Evolutionary conservation across 2,113 vertebrate species (phyloP).

Genomic region (Periophthalmodon schlosseri): DNA sequence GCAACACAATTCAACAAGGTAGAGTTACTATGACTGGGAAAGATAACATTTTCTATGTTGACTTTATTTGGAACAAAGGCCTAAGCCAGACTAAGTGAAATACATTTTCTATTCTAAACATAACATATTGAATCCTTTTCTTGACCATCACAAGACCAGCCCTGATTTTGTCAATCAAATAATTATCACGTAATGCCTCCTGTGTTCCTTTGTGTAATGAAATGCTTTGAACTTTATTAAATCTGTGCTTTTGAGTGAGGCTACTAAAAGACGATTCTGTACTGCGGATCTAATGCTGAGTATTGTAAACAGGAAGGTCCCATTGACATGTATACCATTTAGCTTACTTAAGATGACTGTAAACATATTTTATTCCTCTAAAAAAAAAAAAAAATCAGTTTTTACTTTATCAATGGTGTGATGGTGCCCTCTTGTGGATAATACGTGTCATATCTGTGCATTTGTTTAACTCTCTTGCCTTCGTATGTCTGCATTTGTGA

Average conservation of each 20-base stretch:
- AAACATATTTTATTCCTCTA: too few species aligned
- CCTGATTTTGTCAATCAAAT: background rate
- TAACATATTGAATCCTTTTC: too few species aligned
- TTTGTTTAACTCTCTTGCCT: constrained; percentile 18
- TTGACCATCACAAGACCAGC: constrained; percentile 1
- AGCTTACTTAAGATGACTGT: too few species aligned
- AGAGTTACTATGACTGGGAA: too few species aligned
- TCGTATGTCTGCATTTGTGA: constrained; percentile 21
- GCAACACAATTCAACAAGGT: too few species aligned
- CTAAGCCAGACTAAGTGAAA: too few species aligned
- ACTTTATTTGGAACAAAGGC: too few species aligned
- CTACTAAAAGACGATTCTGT: background rate
- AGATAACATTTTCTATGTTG: too few species aligned
- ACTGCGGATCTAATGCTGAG: background rate
- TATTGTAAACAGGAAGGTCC: too few species aligned
- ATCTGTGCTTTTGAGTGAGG: background rate
- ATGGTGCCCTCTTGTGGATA: constrained; percentile 56
- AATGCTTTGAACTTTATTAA: background rate
- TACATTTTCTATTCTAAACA: too few species aligned
- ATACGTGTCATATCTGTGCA: constrained; percentile 19
- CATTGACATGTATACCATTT: too few species aligned
- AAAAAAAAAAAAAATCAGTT: too few species aligned
- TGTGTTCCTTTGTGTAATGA: background rate
- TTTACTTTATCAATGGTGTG: constrained; percentile 5
- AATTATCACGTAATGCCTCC: background rate